Evolutionary conservation across 1,140 invertebrate species (phyloP).

Genomic region (Drosophila auraria): DNA sequence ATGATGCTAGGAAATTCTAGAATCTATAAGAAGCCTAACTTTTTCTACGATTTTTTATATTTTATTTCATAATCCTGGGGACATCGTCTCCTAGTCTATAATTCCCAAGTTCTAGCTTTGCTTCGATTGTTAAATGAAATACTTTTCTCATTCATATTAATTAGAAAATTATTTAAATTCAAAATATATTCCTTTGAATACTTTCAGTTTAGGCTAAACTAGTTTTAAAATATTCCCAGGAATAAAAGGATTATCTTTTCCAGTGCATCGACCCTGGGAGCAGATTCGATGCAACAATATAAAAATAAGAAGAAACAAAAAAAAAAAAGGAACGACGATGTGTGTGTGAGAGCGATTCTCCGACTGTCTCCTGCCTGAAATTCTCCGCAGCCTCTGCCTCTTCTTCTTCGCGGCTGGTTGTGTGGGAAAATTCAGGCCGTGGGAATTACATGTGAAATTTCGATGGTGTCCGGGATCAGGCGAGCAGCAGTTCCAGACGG

Average conservation of each 20-base stretch:
- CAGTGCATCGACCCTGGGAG: slow-evolving; percentile 70
- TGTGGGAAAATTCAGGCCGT: slow-evolving; percentile 85
- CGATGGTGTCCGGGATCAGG: slow-evolving; percentile 83
- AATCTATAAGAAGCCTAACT: too few species aligned
- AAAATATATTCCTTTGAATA: too few species aligned
- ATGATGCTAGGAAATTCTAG: too few species aligned
- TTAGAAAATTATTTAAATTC: too few species aligned
- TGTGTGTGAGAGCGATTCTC: slow-evolving; percentile 41
- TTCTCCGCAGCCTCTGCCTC: slow-evolving; percentile 63
- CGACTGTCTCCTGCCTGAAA: slow-evolving; percentile 63
- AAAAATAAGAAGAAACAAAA: slow-evolving; percentile 16
- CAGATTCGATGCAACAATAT: slow-evolving; percentile 67
- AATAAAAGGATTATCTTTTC: not conserved
- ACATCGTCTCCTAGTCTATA: too few species aligned
- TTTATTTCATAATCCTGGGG: too few species aligned
- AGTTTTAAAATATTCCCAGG: not conserved
- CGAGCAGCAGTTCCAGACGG: slow-evolving; percentile 65
- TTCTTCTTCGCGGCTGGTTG: slow-evolving; percentile 59
- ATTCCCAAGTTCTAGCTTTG: too few species aligned
- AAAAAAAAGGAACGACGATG: slow-evolving; percentile 18
- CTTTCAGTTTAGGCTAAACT: too few species aligned
- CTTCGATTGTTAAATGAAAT: too few species aligned
- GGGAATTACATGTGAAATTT: slow-evolving; percentile 85
- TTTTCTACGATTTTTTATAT: too few species aligned
- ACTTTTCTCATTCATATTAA: too few species aligned